phyloP scores from a whole-genome alignment of 2,797 vertebrate species.

The Anguilla megastoma region DNA sequence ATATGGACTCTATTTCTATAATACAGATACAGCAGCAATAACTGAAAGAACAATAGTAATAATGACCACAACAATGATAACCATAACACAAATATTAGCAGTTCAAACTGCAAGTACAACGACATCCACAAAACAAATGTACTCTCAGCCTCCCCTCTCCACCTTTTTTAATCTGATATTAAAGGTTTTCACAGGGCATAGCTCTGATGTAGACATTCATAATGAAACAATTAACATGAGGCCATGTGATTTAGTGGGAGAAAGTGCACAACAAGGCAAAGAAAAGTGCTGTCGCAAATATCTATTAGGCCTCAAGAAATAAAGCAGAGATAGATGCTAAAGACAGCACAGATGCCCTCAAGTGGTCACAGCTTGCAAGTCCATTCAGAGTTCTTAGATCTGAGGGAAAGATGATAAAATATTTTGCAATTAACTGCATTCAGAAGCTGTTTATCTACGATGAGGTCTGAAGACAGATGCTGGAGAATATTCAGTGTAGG shows the following conservation, averaged over 20 bases:
- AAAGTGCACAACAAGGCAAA: not conserved
- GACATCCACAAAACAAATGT: not conserved
- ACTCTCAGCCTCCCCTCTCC: not conserved
- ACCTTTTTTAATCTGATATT: not conserved
- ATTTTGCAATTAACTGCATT: slow-evolving; percentile 16
- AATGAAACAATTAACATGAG: not conserved
- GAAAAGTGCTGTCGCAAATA: not conserved
- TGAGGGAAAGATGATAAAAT: not conserved
- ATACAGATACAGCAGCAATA: not conserved
- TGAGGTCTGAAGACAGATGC: not conserved
- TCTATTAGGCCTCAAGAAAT: slow-evolving; percentile 25
- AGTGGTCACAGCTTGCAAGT: slow-evolving; percentile 59
- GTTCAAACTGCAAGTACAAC: not conserved
- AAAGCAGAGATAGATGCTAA: slow-evolving; percentile 33
- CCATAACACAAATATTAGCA: not conserved
- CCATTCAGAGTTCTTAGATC: slow-evolving; percentile 33
- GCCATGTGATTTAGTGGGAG: not conserved
- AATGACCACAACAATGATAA: not conserved
- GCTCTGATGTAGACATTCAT: not conserved
- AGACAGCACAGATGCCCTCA: slow-evolving; percentile 64
- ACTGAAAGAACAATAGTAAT: not conserved
- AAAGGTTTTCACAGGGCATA: not conserved
- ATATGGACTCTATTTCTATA: not conserved
- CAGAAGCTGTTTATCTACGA: not conserved
- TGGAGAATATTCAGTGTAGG: not conserved